Evolutionary conservation across 1,140 invertebrate species (phyloP).

Genomic region (Artemia franciscana): DNA sequence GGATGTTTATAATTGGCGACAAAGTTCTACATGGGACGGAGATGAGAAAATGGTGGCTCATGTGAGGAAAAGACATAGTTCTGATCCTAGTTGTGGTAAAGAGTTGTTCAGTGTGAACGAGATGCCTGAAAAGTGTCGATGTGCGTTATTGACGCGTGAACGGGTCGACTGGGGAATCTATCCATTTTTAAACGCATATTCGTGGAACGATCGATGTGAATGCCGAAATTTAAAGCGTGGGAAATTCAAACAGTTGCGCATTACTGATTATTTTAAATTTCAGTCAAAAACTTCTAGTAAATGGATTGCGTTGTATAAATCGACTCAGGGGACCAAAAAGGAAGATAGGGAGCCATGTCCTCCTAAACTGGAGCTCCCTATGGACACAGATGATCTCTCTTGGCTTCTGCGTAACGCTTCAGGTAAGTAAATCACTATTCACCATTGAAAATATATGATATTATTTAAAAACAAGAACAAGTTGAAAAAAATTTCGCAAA

Average conservation of each 20-base stretch:
- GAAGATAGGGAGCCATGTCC: neutral
- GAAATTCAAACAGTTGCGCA: conserved; percentile 1
- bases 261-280: conserved; percentile 11
- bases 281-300: conserved; percentile 4
- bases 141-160: neutral
- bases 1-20: neutral
- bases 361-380: neutral
- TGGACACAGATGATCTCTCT: neutral
- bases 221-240: neutral
- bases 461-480: too few relatives aligned
- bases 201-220: neutral
- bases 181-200: neutral
- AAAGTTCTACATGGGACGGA: neutral
- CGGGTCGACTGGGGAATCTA: neutral
- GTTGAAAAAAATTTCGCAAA: too few relatives aligned
- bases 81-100: neutral
- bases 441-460: too few relatives aligned
- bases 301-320: neutral
- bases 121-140: neutral
- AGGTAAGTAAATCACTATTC: neutral
- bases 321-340: neutral
- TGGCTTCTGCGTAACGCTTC: neutral
- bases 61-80: neutral
- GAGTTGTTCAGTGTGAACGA: neutral
- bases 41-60: neutral